Evolutionary conservation across 2,113 vertebrate species (phyloP), one percentile per base, ranked within the genome.

Genomic region (Neolamprologus cancellatus): DNA sequence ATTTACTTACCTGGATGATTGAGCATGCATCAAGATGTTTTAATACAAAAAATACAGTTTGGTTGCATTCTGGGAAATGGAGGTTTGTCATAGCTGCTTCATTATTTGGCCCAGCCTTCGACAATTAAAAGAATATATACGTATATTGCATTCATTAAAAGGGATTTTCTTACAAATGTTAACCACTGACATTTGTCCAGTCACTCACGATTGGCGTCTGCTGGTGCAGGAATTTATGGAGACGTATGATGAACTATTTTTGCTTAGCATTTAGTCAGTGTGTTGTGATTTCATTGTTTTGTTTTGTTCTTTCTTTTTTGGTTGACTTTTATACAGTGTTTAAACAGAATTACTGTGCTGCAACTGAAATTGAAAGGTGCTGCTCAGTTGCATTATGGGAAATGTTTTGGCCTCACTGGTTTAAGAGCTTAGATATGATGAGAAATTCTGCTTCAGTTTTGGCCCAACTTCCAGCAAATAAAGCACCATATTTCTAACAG

Each of bases 81-180:
- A 71, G 20, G 20, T 7, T 71, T 71, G 1, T 2, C 13, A 41
- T 23, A 41, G 20, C 20, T 71, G 8, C 20, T 25, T 71, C 8
- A 17, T 0, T 17, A 44, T 39, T 71, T 44, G 20, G n/a, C 64
- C 1, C 64, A 69, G n/a, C 12, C 66, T 71, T 44, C 0, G 1
- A 44, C 1, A 1, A 44, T 71, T 4, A 25, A 71, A 71, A 44
- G 1, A 44, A 25, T 41, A 69, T 41, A 69, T 41, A 9, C 2
- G 0, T 25, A 25, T 69, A 20, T 36, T 36, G 0, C 0, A 66
- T 66, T 66, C 32, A 66, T 66, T 66, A 20, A 36, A 36, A 36
- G 1, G 32, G 32, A 13, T 13, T 66, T 64, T 64, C 18, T 64
- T 20, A 36, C 10, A 66, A 20, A 6, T 0, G 0, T 69, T 71